Evolutionary conservation across 2,113 vertebrate genomes (phyloP).

Genomic region (Ornithorhynchus anatinus): DNA sequence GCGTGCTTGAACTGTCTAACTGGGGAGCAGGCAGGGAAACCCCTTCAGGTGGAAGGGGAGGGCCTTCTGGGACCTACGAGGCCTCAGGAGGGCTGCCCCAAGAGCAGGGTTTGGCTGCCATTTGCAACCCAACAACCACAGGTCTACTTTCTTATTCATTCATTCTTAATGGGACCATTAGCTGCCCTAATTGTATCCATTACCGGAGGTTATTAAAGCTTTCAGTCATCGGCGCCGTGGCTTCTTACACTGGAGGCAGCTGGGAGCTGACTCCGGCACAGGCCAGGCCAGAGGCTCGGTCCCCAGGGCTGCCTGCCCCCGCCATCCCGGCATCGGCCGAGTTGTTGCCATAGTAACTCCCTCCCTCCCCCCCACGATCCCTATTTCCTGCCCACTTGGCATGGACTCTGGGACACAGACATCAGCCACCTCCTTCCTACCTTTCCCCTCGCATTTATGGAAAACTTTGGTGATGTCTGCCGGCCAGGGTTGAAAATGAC

Average conservation of each 20-base stretch:
- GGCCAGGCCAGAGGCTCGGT: background rate
- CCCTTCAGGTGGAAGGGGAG: background rate
- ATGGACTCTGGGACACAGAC: conserved; percentile 7
- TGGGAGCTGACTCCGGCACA: conserved; percentile 33
- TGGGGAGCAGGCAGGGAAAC: background rate
- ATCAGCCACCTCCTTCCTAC: conserved; percentile 56
- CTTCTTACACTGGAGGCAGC: background rate
- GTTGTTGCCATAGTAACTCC: conserved; percentile 54
- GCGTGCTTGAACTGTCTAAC: fast-evolving
- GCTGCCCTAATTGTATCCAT: conserved; percentile 53
- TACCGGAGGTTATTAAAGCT: conserved; percentile 57
- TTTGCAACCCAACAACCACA: conserved; percentile 34
- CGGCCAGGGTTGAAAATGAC: background rate
- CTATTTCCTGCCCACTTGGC: conserved; percentile 45
- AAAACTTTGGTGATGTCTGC: conserved; percentile 62
- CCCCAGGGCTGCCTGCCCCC: background rate
- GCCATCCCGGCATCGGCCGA: background rate
- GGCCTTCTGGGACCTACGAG: background rate
- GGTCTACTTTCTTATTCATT: conserved; percentile 47
- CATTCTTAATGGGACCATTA: conserved; percentile 53
- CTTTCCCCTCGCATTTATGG: too few species aligned
- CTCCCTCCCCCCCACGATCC: too few species aligned
- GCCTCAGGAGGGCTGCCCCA: background rate
- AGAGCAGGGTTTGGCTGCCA: background rate
- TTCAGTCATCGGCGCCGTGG: conserved; percentile 51